These are phyloP conservation scores for Seira musarum DNA, from an alignment of 2,888 invertebrate genomes.

Conservation along the genomic window DNA sequence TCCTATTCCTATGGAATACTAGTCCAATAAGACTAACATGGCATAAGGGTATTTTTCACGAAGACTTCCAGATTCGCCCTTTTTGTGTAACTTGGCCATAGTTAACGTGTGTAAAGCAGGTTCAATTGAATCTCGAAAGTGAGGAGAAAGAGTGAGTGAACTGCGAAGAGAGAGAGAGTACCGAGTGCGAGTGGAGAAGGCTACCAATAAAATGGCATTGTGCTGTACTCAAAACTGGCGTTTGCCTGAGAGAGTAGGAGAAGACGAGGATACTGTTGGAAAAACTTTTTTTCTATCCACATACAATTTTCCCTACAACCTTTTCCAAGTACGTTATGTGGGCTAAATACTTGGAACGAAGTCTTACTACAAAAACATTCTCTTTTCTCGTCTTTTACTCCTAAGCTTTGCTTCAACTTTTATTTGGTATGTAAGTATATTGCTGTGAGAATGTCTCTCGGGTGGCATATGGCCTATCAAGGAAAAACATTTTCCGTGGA, in stretches of 20 bases:
- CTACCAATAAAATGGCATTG: slow-evolving; percentile 33
- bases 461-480: slow-evolving; percentile 9
- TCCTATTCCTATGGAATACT: neutral
- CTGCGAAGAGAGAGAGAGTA: neutral
- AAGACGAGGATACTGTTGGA: neutral
- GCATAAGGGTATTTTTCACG: neutral
- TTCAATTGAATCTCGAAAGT: slow-evolving; percentile 35
- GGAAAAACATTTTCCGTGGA: neutral
- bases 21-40: neutral
- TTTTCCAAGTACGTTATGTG: neutral
- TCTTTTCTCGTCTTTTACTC: neutral
- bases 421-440: neutral
- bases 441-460: neutral
- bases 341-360: neutral
- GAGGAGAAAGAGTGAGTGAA: slow-evolving; percentile 1
- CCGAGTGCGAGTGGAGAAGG: neutral
- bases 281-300: neutral
- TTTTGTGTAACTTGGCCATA: neutral
- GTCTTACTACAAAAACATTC: neutral
- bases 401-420: neutral
- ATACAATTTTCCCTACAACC: neutral
- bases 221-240: neutral
- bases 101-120: slow-evolving; percentile 30
- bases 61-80: neutral
- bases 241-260: neutral